Percentiles rank a stretch among this genome's conserved stretches.
phyloP scores from a whole-genome alignment of 1,140 invertebrate species.

The Microplitis mediator region DNA sequence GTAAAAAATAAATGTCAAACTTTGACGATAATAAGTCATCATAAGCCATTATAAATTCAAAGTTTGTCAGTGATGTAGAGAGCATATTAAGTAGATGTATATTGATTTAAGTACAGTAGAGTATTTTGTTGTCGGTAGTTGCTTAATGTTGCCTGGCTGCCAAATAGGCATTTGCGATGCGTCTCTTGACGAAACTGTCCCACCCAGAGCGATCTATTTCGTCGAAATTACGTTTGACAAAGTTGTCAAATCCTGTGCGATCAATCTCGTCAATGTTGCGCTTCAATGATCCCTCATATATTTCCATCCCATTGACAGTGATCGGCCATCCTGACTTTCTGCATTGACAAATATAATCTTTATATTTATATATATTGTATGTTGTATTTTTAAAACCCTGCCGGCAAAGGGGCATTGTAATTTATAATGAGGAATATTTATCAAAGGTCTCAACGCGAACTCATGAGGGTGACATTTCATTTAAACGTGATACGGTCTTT shows the following conservation, averaged over 20 bases:
- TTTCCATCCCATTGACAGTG: slow-evolving; percentile 3
- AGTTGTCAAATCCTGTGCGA: slow-evolving; percentile 61
- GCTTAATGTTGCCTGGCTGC: slow-evolving; percentile 10
- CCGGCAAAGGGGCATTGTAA: background rate
- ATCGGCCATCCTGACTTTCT: slow-evolving; percentile 22
- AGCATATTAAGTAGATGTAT: background rate
- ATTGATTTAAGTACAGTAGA: background rate
- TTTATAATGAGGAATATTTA: too few relatives aligned
- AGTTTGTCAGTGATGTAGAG: background rate
- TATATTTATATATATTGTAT: background rate
- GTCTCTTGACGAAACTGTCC: slow-evolving; percentile 49
- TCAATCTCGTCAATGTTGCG: slow-evolving; percentile 68
- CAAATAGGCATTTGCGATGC: slow-evolving; percentile 14
- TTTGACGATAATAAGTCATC: background rate
- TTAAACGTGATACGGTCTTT: too few relatives aligned
- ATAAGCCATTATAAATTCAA: background rate
- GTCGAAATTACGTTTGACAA: slow-evolving; percentile 67
- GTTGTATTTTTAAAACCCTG: background rate
- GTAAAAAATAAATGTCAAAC: background rate
- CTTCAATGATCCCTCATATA: slow-evolving; percentile 44
- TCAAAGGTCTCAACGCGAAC: too few relatives aligned
- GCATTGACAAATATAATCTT: background rate
- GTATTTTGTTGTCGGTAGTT: background rate
- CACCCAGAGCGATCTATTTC: slow-evolving; percentile 67
- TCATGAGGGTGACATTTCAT: too few relatives aligned